Conservation (phyloP, 2,888 invertebrate species). For the Rhamphomyia laevipes region DNA sequence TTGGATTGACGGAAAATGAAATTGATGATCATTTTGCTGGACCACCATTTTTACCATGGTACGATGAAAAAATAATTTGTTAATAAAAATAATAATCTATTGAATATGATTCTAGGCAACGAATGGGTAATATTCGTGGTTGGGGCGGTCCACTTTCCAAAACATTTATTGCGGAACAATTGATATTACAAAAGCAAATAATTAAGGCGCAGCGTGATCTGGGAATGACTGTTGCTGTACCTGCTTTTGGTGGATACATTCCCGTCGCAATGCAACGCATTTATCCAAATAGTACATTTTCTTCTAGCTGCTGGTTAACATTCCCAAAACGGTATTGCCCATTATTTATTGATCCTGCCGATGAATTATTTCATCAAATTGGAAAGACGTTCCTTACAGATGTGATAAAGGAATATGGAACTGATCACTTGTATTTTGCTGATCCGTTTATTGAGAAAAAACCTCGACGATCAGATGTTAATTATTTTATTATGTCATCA, state of each 20-base stretch:
- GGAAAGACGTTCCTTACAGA: slow-evolving; percentile 70
- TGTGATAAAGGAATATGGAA: slow-evolving; percentile 27
- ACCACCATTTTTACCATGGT: slow-evolving; percentile 89
- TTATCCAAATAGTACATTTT: slow-evolving; percentile 55
- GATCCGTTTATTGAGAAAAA: slow-evolving; percentile 89
- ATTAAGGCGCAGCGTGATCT: too few species aligned
- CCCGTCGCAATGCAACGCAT: slow-evolving; percentile 59
- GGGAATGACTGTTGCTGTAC: slow-evolving; percentile 74
- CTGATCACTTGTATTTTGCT: too few species aligned
- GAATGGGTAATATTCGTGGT: slow-evolving; percentile 90
- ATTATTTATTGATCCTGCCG: slow-evolving; percentile 65
- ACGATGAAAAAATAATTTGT: slow-evolving; percentile 9
- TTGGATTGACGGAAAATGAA: slow-evolving; percentile 61
- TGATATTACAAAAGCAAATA: slow-evolving; percentile 60
- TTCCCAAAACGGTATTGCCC: slow-evolving; percentile 69
- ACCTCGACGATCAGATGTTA: slow-evolving; percentile 49
- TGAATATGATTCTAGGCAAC: slow-evolving; percentile 35
- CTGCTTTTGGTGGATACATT: slow-evolving; percentile 87
- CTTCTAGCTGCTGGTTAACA: slow-evolving; percentile 55
- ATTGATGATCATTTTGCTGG: slow-evolving; percentile 76
- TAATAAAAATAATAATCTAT: too few species aligned
- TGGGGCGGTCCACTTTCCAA: slow-evolving; percentile 76
- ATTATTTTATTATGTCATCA: slow-evolving; percentile 54
- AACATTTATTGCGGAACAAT: slow-evolving; percentile 58
- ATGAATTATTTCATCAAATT: slow-evolving; percentile 60